phyloP scores from a whole-genome alignment of 2,113 vertebrate species.

The Cisticola juncidis region DNA sequence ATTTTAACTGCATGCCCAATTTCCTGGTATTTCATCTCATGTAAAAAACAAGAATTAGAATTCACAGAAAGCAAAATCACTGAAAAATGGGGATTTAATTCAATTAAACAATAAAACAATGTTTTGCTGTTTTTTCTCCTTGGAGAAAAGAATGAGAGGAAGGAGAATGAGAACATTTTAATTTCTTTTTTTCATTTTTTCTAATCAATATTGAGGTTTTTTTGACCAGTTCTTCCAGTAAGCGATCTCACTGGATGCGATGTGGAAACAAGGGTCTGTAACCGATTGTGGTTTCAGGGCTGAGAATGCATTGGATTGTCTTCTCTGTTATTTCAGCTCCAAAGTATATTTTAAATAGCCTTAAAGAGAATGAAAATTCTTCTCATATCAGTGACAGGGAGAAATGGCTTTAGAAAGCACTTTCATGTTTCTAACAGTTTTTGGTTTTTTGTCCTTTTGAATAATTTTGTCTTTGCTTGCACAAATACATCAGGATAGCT shows the following conservation, averaged over 20 bases:
- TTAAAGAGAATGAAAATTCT: conserved; percentile 77
- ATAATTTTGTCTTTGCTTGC: conserved; percentile 30
- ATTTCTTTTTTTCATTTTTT: neutral
- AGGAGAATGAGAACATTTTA: neutral
- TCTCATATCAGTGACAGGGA: conserved; percentile 62
- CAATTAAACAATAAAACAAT: neutral
- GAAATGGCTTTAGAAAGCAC: conserved; percentile 72
- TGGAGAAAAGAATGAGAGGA: neutral
- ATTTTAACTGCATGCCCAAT: neutral
- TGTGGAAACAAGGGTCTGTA: conserved; percentile 49
- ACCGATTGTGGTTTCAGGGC: conserved; percentile 60
- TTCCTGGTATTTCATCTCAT: neutral
- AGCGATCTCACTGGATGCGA: neutral
- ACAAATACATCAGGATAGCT: conserved; percentile 38
- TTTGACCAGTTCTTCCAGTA: conserved; percentile 54
- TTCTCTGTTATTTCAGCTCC: conserved; percentile 73
- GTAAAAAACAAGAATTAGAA: neutral
- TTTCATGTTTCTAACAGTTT: conserved; percentile 68
- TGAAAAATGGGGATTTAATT: neutral
- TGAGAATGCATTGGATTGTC: conserved; percentile 65
- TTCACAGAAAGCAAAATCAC: neutral
- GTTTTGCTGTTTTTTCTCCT: neutral
- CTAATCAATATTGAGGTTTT: neutral
- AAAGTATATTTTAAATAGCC: conserved; percentile 76
- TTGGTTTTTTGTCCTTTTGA: conserved; percentile 56